phyloP scores from a whole-genome alignment of 2,888 invertebrate genomes.

The Elysia crispata region DNA sequence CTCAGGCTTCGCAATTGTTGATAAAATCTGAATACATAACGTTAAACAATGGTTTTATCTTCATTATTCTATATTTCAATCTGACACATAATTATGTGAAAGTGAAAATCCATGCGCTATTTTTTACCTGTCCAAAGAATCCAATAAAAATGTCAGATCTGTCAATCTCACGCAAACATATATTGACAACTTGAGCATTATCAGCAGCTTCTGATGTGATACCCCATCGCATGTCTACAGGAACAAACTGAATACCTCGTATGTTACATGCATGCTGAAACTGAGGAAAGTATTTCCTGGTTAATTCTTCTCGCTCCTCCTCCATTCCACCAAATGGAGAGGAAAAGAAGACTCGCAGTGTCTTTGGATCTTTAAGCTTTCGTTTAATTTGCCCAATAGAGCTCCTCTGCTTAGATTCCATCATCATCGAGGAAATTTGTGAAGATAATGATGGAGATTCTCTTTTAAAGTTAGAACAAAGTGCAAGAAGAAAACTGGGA shows the following conservation, averaged over 20 bases:
- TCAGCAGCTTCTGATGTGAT: constrained; percentile 73
- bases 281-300: constrained; percentile 71
- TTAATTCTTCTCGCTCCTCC: constrained; percentile 75
- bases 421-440: too few relatives aligned
- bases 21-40: too few relatives aligned
- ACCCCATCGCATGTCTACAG: constrained; percentile 76
- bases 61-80: background rate
- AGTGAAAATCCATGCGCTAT: too few relatives aligned
- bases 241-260: constrained; percentile 71
- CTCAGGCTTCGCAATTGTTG: too few relatives aligned
- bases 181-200: constrained; percentile 71
- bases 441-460: too few relatives aligned
- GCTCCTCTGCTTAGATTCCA: too few relatives aligned
- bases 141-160: constrained; percentile 74
- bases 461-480: too few relatives aligned
- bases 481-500: too few relatives aligned
- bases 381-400: constrained; percentile 20
- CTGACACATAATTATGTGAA: background rate
- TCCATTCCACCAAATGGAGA: constrained; percentile 78
- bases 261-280: constrained; percentile 69
- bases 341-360: constrained; percentile 73
- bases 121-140: constrained; percentile 73
- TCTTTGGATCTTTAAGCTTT: constrained; percentile 62
- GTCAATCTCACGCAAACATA: constrained; percentile 73
- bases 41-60: background rate